Base-by-base conservation (phyloP, 1,140 invertebrate genomes). In the Philopotamus ludificatus region DNA sequence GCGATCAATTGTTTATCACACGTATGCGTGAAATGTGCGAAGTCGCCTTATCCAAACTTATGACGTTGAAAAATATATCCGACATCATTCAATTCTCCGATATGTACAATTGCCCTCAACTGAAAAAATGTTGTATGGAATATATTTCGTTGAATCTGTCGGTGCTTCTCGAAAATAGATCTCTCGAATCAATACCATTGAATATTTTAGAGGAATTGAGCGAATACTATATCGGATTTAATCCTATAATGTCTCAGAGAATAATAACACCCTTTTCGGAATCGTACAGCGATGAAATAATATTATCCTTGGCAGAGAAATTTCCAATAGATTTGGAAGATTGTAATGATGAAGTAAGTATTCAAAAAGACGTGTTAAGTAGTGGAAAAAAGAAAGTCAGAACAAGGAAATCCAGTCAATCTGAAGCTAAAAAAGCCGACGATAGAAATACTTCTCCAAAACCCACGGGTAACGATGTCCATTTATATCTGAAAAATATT, bases 11-110 rank as follows among this genome's bases (percentile, higher is more conserved):
- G 3, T 82, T 91, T 58, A 82, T 89, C 1, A 72, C 72, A 1
- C 72, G 86, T 50, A 76, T 92, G 3, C 83, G 87, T 71, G 84
- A 88, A 76, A 79, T 82, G 73, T 89, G 87, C 76, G 88, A 91
- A 77, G 76, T 83, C 1, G 77, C 82, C 2, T 74, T 91, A 23
- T 79, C 81, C 0, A 79, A 80, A 59, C 68, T 85, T 1, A 73
- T 92, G 2, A 87, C 83, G 3, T 70, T 91, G 34, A 87, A 87
- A 74, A 92, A 90, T 78, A 86, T 84, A 21, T 76, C 83, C 1
- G 85, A 89, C 71, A 74, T 91, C 7, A 76, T 90, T 47, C 83
- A 88, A 72, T 84, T 91, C 71, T 81, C 89, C n/a, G 77, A 79
- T 64, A 80, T 83, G 3, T 87, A 87, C 71, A 89, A 89, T 71